Conservation (phyloP, 2,797 vertebrate genomes). For the Neomorphus geoffroyi region DNA sequence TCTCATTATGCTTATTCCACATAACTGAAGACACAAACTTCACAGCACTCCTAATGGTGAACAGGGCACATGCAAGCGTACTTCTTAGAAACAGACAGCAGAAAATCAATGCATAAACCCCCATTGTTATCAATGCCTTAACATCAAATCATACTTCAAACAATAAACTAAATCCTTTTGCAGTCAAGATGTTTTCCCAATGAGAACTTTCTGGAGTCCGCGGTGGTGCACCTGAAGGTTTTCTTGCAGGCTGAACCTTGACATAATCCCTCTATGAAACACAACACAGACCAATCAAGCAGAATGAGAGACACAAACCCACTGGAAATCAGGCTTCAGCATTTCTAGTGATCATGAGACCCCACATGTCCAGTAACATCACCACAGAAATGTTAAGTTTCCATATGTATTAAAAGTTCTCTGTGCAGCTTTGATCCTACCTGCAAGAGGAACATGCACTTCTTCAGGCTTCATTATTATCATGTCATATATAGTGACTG, state of each 20-base stretch:
- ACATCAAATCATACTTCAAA: background rate
- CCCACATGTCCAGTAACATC: background rate
- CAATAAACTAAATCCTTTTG: background rate
- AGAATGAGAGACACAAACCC: background rate
- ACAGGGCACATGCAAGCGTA: fast-evolving
- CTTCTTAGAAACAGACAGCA: background rate
- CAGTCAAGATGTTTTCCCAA: background rate
- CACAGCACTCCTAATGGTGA: background rate
- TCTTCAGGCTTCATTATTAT: background rate
- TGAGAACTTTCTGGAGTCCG: background rate
- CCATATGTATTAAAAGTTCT: background rate
- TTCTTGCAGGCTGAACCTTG: background rate
- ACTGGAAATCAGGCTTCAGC: background rate
- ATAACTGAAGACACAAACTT: background rate
- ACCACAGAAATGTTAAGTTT: background rate
- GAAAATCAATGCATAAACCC: background rate
- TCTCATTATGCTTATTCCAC: background rate
- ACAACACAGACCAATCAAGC: background rate
- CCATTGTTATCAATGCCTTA: background rate
- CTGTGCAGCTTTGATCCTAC: background rate
- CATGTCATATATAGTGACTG: too few relatives aligned
- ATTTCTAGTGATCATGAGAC: background rate
- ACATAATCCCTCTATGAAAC: background rate
- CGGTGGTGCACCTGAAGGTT: background rate
- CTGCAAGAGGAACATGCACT: background rate